Evolutionary conservation across 2,113 vertebrate species (phyloP).

Genomic region (Sander lucioperca): DNA sequence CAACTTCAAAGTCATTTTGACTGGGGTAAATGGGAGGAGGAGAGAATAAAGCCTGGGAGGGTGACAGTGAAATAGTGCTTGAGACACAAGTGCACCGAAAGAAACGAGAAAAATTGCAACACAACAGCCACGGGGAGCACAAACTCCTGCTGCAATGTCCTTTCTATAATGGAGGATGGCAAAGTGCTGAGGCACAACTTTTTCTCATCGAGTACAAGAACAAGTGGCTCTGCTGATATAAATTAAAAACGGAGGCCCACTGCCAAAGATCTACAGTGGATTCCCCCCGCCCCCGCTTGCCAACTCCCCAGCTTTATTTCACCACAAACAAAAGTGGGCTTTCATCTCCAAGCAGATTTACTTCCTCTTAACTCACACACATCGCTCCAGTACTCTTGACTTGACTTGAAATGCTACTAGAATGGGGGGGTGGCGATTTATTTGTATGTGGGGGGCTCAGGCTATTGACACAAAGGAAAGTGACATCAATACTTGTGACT

Average conservation of each 20-base stretch:
- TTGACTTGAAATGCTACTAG: conserved; percentile 1
- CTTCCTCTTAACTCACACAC: conserved; percentile 42
- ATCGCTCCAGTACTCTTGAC: conserved; percentile 17
- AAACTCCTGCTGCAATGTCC: conserved; percentile 47
- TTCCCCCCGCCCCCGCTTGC: conserved; percentile 2
- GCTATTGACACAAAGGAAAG: background rate
- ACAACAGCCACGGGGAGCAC: conserved; percentile 40
- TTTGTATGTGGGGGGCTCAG: background rate
- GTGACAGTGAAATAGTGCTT: conserved; percentile 29
- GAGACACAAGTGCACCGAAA: conserved; percentile 10
- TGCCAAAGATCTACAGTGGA: conserved; percentile 51
- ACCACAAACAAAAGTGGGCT: conserved; percentile 62
- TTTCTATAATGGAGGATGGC: conserved; percentile 45
- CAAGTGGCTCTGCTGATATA: conserved; percentile 60
- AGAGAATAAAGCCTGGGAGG: conserved; percentile 22
- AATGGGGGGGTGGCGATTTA: background rate
- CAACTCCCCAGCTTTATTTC: conserved; percentile 41
- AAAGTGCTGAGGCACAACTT: conserved; percentile 61
- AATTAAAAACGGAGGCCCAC: conserved; percentile 46
- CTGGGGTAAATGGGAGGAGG: no score
- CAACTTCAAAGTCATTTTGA: conserved; percentile 47
- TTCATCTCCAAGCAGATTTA: conserved; percentile 74
- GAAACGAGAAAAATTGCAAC: conserved; percentile 24
- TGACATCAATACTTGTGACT: background rate
- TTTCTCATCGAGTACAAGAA: conserved; percentile 48